Evolutionary conservation across 2,888 invertebrate genomes (phyloP).

Genomic region (Nycteola revayana): DNA sequence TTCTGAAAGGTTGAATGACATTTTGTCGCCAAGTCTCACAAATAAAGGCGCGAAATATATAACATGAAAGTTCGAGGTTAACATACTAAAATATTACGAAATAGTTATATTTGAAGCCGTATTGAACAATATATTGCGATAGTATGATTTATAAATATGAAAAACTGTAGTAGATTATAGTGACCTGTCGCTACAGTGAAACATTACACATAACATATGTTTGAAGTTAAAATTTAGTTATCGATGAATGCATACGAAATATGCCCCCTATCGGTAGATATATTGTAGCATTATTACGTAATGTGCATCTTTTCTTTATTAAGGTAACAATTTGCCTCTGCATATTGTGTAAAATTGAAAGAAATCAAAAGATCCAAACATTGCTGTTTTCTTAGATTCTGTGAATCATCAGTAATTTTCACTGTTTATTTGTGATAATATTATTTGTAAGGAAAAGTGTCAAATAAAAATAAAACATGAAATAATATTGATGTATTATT

Average conservation of each 20-base stretch:
- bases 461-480: slow-evolving; percentile 47
- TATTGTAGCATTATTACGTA: slow-evolving; percentile 20
- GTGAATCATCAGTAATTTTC: slow-evolving; percentile 74
- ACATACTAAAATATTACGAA: slow-evolving; percentile 34
- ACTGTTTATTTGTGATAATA: slow-evolving; percentile 78
- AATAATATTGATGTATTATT: slow-evolving; percentile 25
- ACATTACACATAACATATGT: too few relatives aligned
- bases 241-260: too few relatives aligned
- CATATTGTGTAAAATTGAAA: slow-evolving; percentile 41
- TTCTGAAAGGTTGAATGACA: slow-evolving; percentile 38
- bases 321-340: slow-evolving; percentile 44
- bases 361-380: slow-evolving; percentile 46
- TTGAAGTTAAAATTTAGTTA: too few relatives aligned
- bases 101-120: slow-evolving; percentile 28
- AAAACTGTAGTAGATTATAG: too few relatives aligned
- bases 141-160: slow-evolving; percentile 20
- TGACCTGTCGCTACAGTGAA: too few relatives aligned
- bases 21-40: background rate
- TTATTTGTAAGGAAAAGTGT: slow-evolving; percentile 65
- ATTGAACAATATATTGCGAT: slow-evolving; percentile 25
- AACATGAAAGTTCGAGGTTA: slow-evolving; percentile 15
- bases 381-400: slow-evolving; percentile 69
- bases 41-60: slow-evolving; percentile 2
- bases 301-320: slow-evolving; percentile 33
- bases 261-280: too few relatives aligned